Percentiles rank a stretch among this genome's conserved stretches.
Conservation (phyloP, 2,888 invertebrate genomes). For the Mimumesa dahlbomi region DNA sequence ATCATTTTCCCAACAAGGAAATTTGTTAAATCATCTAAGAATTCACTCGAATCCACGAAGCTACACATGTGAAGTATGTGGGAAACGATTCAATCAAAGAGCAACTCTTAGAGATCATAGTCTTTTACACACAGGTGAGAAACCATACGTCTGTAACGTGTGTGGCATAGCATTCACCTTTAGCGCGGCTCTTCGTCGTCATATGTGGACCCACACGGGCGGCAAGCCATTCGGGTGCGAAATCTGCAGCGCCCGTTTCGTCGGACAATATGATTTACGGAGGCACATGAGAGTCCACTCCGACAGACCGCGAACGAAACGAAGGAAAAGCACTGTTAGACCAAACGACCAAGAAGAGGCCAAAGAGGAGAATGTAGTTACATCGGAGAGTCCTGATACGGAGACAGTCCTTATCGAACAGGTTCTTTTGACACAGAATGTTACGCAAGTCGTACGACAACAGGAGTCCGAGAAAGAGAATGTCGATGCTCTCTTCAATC, state of each 20-base stretch:
- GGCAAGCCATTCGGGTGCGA: slow-evolving; percentile 76
- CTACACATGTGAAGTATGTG: slow-evolving; percentile 76
- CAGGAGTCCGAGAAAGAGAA: slow-evolving; percentile 76
- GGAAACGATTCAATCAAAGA: slow-evolving; percentile 77
- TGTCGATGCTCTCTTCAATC: slow-evolving; percentile 73
- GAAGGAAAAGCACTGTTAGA: slow-evolving; percentile 48
- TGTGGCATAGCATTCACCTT: slow-evolving; percentile 77
- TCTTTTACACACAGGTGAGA: slow-evolving; percentile 76
- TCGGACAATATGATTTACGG: slow-evolving; percentile 76
- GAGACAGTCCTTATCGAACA: slow-evolving; percentile 72
- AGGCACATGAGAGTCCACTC: slow-evolving; percentile 76
- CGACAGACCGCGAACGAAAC: slow-evolving; percentile 62
- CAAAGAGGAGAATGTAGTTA: slow-evolving; percentile 36
- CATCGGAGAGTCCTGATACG: slow-evolving; percentile 47
- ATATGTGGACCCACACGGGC: slow-evolving; percentile 74
- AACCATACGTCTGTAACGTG: slow-evolving; percentile 75
- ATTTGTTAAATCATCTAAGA: slow-evolving; percentile 73
- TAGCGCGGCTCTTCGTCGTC: slow-evolving; percentile 75
- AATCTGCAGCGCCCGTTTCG: slow-evolving; percentile 72
- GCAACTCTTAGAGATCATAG: slow-evolving; percentile 76
- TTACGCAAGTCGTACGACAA: slow-evolving; percentile 65
- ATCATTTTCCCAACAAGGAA: slow-evolving; percentile 80
- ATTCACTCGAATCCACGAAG: slow-evolving; percentile 77
- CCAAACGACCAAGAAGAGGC: slow-evolving; percentile 29
- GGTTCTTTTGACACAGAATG: slow-evolving; percentile 69